phyloP scores from a whole-genome alignment of 1,140 invertebrate species.

The Hylaeus volcanicus region DNA sequence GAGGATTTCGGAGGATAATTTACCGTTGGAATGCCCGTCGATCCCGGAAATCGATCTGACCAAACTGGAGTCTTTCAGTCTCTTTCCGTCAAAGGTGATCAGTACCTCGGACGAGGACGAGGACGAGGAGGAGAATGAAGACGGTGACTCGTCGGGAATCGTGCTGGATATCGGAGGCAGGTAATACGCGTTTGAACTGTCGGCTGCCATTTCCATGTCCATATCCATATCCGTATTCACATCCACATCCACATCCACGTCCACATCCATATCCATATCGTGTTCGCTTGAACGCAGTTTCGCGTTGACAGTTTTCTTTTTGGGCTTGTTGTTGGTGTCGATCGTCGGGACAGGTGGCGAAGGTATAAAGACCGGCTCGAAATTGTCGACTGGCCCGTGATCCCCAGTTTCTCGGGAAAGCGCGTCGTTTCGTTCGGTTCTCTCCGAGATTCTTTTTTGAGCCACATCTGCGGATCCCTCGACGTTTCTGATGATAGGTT shows the following conservation, averaged over 20 bases:
- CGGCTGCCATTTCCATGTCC: conserved; percentile 84
- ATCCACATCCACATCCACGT: too few relatives aligned
- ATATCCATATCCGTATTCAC: too few relatives aligned
- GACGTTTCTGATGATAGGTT: conserved; percentile 86
- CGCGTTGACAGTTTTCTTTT: conserved; percentile 71
- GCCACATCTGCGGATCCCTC: conserved; percentile 71
- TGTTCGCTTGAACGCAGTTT: conserved; percentile 15
- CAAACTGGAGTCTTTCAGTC: conserved; percentile 84
- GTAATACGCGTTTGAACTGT: conserved; percentile 86
- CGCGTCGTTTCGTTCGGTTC: conserved; percentile 48
- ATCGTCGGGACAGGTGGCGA: conserved; percentile 85
- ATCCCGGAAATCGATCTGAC: conserved; percentile 82
- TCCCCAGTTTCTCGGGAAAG: conserved; percentile 75
- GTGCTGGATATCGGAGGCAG: conserved; percentile 80
- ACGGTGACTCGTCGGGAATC: conserved; percentile 51
- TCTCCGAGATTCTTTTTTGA: conserved; percentile 78
- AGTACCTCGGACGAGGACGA: conserved; percentile 79
- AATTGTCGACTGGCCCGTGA: conserved; percentile 77
- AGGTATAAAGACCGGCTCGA: conserved; percentile 88
- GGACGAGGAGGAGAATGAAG: conserved; percentile 10
- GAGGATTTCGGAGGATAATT: conserved; percentile 80
- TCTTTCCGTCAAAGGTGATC: conserved; percentile 87
- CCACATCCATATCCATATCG: too few relatives aligned
- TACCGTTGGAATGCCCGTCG: conserved; percentile 61
- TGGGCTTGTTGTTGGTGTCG: conserved; percentile 76